Base-by-base conservation (phyloP, 2,888 invertebrate species). In the Polydrusus tereticollis region DNA sequence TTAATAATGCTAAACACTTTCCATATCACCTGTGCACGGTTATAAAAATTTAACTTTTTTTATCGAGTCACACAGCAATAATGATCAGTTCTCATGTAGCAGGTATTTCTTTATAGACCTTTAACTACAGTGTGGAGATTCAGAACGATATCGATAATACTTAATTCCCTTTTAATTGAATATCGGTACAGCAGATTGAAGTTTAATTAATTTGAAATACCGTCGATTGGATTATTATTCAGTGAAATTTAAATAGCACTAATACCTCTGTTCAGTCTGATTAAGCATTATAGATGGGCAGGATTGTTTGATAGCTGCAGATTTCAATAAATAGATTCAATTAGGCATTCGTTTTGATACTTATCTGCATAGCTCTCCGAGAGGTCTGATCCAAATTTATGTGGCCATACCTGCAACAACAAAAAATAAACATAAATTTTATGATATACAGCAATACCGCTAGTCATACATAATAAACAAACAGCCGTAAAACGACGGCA, bases 171-270 rank as follows among this genome's bases (percentile, higher is more conserved):
- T 59, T 59, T 41, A 59, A 59, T 59, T 21, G 59, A 18, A 38
- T 59, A 59, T 18, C 12, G n/a, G 41, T 12, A 12, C 59, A 59
- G n/a, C n/a, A 59, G 59, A 41, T 41, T 59, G n/a, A 14, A n/a
- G 18, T 59, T 59, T 59, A 59, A 59, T 59, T 59, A 59, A 59
- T 59, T 59, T 59, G 41, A 20, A 59, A 59, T 21, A n/a, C 26
- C 8, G 21, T 20, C 6, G 20, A 36, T 4, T 10, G 2, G 16
- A 58, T 58, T 58, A 58, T 38, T 58, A 16, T 16, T 41, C 41
- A 41, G 16, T 36, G 6, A 5, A 36, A 6, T 8, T 36, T 36
- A 36, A 36, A 36, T 6, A 36, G 36, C 10, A 8, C 36, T 36
- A 36, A 36, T 36, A 36, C 6, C 36, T 36, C 2, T 2, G 2